Evolutionary conservation across 2,113 vertebrate species (phyloP).

Genomic region (Larimichthys polyactis): DNA sequence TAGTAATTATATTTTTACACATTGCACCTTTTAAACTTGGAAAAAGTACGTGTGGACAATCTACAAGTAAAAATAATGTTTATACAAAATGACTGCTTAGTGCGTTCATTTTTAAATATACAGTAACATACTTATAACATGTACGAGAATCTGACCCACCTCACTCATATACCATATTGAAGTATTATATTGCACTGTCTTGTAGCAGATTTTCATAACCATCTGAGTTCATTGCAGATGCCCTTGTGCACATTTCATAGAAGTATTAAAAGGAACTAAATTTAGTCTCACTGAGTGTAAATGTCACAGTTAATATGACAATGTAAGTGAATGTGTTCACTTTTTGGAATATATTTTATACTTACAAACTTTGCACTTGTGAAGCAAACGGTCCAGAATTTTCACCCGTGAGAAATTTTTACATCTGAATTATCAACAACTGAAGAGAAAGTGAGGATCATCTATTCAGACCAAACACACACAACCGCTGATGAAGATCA

Average conservation of each 20-base stretch:
- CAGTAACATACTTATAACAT: background rate
- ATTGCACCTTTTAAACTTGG: background rate
- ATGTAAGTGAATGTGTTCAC: background rate
- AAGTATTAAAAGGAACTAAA: background rate
- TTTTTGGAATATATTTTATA: background rate
- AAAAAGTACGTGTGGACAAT: background rate
- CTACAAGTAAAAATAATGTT: background rate
- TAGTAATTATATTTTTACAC: too few relatives aligned
- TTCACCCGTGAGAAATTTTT: constrained; percentile 15
- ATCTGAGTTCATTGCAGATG: background rate
- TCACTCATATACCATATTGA: background rate
- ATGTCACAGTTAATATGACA: background rate
- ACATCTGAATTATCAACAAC: background rate
- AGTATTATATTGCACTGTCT: background rate
- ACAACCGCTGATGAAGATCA: constrained; percentile 24
- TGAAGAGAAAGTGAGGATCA: constrained; percentile 31
- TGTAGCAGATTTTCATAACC: background rate
- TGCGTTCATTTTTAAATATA: background rate
- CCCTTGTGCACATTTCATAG: background rate
- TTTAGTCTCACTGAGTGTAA: background rate
- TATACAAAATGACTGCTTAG: background rate
- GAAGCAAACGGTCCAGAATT: constrained; percentile 19
- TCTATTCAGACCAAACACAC: background rate
- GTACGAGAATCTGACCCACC: background rate
- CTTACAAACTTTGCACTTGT: background rate